Percentiles rank a stretch among this genome's conserved stretches.
Conservation (phyloP, 37 sponge, comb jelly and placozoan genomes). For the Aphrocallistes beatrix region DNA sequence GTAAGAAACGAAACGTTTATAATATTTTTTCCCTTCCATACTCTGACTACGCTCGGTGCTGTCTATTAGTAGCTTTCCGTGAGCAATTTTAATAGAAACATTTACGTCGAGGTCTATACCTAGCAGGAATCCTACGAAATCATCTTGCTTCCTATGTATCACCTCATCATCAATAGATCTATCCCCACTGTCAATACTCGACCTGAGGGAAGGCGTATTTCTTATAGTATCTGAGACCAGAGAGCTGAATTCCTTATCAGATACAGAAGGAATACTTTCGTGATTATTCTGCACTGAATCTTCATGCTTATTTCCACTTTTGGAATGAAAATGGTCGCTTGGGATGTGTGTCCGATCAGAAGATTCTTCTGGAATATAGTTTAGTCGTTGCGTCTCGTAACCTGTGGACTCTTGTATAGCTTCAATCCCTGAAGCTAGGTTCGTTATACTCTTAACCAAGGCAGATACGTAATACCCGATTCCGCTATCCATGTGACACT, state of each 20-base stretch:
- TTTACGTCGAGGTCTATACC: neutral
- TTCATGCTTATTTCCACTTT: neutral
- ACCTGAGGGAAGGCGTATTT: neutral
- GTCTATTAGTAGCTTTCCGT: neutral
- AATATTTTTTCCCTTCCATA: neutral
- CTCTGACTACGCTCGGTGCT: slow-evolving; percentile 7
- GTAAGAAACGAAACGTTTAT: neutral
- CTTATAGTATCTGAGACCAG: neutral
- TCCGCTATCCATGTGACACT: slow-evolving; percentile 9
- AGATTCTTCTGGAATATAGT: neutral
- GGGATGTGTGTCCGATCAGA: neutral
- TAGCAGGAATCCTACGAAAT: slow-evolving; percentile 1
- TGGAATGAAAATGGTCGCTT: neutral
- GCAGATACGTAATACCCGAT: neutral
- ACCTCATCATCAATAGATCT: neutral
- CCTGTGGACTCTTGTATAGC: neutral
- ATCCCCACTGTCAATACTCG: neutral
- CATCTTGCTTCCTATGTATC: neutral
- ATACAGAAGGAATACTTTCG: neutral
- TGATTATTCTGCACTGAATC: neutral
- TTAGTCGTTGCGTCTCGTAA: neutral
- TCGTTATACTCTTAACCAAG: neutral
- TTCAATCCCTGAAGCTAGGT: slow-evolving; percentile 1
- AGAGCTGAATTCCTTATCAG: slow-evolving; percentile 12
- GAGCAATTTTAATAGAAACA: neutral